Percentiles rank a stretch among this genome's conserved stretches.
Evolutionary conservation across 2,888 invertebrate species (phyloP).

Genomic region (Dorcus hopei): DNA sequence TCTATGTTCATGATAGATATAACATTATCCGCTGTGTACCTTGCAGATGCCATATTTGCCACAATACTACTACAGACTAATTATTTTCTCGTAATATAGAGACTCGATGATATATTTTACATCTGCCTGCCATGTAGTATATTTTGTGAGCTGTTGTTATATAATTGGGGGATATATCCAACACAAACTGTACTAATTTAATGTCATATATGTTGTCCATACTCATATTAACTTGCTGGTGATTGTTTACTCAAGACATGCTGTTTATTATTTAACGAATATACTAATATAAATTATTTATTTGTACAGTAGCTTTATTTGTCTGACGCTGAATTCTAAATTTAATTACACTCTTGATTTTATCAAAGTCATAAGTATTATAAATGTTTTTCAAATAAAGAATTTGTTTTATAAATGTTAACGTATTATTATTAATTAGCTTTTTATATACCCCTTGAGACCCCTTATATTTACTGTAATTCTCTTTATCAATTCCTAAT

Average conservation of each 20-base stretch:
- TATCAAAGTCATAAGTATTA: slow-evolving; percentile 41
- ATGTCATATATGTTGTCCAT: slow-evolving; percentile 48
- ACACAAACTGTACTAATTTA: slow-evolving; percentile 43
- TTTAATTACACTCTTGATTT: slow-evolving; percentile 36
- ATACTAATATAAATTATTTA: slow-evolving; percentile 34
- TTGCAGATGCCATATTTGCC: slow-evolving; percentile 38
- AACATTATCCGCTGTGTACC: slow-evolving; percentile 49
- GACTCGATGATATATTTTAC: slow-evolving; percentile 33
- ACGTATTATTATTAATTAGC: not conserved
- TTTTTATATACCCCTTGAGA: no score
- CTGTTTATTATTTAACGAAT: slow-evolving; percentile 33
- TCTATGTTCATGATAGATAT: slow-evolving; percentile 41
- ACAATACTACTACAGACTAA: slow-evolving; percentile 15
- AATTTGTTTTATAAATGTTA: slow-evolving; percentile 45
- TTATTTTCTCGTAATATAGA: slow-evolving; percentile 20
- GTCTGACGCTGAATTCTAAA: slow-evolving; percentile 34
- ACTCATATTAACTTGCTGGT: slow-evolving; percentile 41
- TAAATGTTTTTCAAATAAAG: slow-evolving; percentile 52
- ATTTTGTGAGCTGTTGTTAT: slow-evolving; percentile 42
- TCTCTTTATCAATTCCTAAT: no score
- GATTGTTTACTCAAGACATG: slow-evolving; percentile 40
- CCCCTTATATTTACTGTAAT: no score
- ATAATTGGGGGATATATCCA: slow-evolving; percentile 20
- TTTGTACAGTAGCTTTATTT: slow-evolving; percentile 41
- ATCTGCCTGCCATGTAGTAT: slow-evolving; percentile 42